A percentile compares a stretch with the other conserved stretches of the same genome.
Conservation (phyloP, 2,797 vertebrate species). For the Parauchenoglanis punctatus region DNA sequence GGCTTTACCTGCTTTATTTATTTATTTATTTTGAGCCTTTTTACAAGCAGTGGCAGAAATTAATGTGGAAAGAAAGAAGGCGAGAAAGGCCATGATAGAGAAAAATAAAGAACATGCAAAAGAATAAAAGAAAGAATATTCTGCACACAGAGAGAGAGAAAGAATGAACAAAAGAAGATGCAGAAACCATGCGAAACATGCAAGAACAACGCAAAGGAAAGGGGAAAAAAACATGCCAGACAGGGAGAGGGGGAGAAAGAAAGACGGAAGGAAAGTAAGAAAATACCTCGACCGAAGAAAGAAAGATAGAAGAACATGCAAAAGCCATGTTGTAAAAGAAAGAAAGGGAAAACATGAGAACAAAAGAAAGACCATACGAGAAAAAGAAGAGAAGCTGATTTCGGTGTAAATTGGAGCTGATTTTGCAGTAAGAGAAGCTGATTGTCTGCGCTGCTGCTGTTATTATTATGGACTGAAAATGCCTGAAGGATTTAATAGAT, state of each 20-base stretch:
- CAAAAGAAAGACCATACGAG: not conserved
- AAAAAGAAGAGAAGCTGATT: not conserved
- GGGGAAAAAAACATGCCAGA: not conserved
- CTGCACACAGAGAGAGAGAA: not conserved
- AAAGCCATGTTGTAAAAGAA: not conserved
- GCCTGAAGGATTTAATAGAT: not conserved
- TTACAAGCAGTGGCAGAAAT: not conserved
- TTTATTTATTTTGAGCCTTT: constrained; percentile 19
- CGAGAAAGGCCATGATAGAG: not conserved
- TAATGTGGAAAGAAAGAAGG: constrained; percentile 17
- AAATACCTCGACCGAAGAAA: not conserved
- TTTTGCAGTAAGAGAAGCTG: not conserved
- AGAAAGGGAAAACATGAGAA: not conserved
- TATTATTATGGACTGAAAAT: not conserved
- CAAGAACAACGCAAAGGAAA: not conserved
- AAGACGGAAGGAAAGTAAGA: not conserved
- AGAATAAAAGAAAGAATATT: not conserved
- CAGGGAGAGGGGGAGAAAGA: not conserved
- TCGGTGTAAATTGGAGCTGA: not conserved
- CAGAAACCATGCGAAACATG: not conserved
- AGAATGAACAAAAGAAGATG: too few relatives aligned
- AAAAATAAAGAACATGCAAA: not conserved
- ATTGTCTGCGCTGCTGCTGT: not conserved
- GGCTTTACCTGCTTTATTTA: constrained; percentile 5
- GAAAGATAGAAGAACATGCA: not conserved